Conservation (phyloP, 37 sponge, comb jelly and placozoan genomes). For the Chondrilla cf. caribensis region DNA sequence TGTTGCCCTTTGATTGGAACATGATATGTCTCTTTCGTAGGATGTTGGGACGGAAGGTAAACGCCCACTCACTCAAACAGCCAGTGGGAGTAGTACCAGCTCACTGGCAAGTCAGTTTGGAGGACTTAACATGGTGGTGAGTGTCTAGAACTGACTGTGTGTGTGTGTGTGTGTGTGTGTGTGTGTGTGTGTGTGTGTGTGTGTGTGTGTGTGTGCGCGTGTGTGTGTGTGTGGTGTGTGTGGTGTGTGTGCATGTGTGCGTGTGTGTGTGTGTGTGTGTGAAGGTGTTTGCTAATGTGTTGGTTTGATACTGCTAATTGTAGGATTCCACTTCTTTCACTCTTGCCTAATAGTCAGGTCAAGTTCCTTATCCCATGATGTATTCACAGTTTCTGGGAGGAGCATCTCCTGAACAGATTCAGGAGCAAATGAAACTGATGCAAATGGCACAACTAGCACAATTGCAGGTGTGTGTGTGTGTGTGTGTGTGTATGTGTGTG, state of each 20-base stretch:
- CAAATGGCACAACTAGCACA: neutral
- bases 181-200: no score
- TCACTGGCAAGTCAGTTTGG: neutral
- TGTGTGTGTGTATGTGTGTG: no score
- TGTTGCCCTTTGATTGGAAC: neutral
- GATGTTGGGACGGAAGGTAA: no score
- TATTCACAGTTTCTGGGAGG: neutral
- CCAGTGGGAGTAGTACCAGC: slow-evolving; percentile 3
- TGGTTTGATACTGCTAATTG: neutral
- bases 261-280: no score
- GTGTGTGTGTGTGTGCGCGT: no score
- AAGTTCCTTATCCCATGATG: neutral
- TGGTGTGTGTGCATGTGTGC: no score
- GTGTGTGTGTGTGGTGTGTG: no score
- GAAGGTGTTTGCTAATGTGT: no score
- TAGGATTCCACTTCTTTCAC: neutral
- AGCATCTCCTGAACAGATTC: slow-evolving; percentile 6
- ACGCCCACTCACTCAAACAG: neutral
- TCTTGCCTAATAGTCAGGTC: neutral
- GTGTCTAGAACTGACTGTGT: neutral
- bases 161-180: no score
- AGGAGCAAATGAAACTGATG: neutral
- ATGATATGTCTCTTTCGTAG: neutral
- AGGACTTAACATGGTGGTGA: slow-evolving; percentile 3
- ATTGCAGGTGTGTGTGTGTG: slow-evolving; percentile 8